Evolutionary conservation across 2,113 vertebrate genomes (phyloP).

Genomic region (Malaclemys terrapin): DNA sequence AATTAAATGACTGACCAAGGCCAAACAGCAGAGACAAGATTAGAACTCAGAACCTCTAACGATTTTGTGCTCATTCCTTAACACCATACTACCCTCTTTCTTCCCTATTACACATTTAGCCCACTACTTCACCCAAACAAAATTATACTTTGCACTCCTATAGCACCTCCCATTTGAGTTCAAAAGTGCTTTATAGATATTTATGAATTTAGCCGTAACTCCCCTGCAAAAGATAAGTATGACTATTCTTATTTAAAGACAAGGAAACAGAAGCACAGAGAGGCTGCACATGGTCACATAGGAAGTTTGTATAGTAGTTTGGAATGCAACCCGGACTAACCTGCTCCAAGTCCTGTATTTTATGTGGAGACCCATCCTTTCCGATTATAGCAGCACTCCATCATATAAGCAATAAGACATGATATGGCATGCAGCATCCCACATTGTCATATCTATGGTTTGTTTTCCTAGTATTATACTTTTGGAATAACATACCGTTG

Average conservation of each 20-base stretch:
- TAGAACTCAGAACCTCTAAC: background rate
- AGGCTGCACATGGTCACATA: background rate
- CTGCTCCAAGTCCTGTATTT: background rate
- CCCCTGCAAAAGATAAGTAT: accelerated
- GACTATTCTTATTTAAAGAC: background rate
- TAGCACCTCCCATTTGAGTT: background rate
- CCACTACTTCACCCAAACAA: background rate
- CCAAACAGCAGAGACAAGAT: background rate
- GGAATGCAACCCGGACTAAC: background rate
- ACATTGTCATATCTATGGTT: background rate
- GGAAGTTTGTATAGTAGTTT: background rate
- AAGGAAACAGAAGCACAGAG: background rate
- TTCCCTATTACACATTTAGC: background rate
- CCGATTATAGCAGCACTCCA: accelerated
- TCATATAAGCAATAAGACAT: background rate
- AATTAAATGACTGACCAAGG: background rate
- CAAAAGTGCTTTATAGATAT: background rate
- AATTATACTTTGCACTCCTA: background rate
- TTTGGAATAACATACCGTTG: background rate
- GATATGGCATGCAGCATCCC: background rate
- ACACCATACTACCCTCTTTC: background rate
- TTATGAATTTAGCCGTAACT: background rate
- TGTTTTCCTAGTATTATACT: background rate
- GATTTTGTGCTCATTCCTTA: background rate
- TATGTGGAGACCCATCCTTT: background rate